These are phyloP conservation scores for Patella pellucida DNA, from an alignment of 2,888 invertebrate species.

Conservation along the genomic window DNA sequence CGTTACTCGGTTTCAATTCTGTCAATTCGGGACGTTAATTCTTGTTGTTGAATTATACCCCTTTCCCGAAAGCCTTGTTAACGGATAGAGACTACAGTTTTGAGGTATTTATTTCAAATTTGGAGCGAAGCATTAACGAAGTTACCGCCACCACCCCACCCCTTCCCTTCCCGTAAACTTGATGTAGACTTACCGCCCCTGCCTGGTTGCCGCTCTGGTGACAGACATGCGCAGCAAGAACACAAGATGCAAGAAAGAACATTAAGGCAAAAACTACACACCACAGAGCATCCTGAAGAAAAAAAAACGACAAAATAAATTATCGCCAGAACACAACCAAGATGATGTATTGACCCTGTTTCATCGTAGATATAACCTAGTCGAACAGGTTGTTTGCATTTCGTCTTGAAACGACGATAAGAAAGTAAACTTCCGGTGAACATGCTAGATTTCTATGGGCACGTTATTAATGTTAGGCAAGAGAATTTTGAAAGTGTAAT, in stretches of 20 bases:
- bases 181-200: slow-evolving; percentile 34
- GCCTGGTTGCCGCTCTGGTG: slow-evolving; percentile 36
- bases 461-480: too few relatives aligned
- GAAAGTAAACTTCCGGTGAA: too few relatives aligned
- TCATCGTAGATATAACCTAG: too few relatives aligned
- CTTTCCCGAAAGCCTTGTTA: too few relatives aligned
- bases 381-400: too few relatives aligned
- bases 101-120: background rate
- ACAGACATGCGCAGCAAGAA: slow-evolving; percentile 36
- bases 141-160: background rate
- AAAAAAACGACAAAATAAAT: background rate
- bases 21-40: too few relatives aligned
- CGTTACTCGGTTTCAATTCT: too few relatives aligned
- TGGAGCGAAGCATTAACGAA: background rate
- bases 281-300: slow-evolving; percentile 36
- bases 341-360: background rate
- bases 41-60: too few relatives aligned
- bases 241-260: slow-evolving; percentile 35
- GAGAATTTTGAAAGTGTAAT: too few relatives aligned
- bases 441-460: too few relatives aligned
- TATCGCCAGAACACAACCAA: background rate
- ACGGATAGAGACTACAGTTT: too few relatives aligned
- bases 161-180: background rate
- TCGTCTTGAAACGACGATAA: too few relatives aligned
- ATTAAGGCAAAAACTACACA: slow-evolving; percentile 32